These are phyloP conservation scores for Meloe dianella DNA, from an alignment of 2,888 invertebrate species.

Conservation along the genomic window DNA sequence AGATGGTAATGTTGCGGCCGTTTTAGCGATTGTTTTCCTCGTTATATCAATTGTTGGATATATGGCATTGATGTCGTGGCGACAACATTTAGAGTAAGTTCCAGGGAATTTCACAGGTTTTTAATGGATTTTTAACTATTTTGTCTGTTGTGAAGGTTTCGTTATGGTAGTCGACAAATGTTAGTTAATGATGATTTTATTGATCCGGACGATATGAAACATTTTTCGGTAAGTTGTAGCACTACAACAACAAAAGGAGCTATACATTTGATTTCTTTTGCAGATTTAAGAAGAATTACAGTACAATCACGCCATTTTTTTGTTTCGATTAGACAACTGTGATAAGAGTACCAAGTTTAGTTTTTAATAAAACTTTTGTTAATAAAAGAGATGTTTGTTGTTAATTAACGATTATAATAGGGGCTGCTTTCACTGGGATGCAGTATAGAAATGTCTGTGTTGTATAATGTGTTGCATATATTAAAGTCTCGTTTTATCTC, in stretches of 20 bases:
- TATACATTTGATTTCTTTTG: too few species aligned
- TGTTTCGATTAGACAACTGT: neutral
- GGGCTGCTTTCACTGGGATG: too few species aligned
- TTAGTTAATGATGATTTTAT: conserved; percentile 60
- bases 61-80: conserved; percentile 56
- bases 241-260: too few species aligned
- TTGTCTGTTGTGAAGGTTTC: conserved; percentile 51
- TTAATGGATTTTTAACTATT: conserved; percentile 7
- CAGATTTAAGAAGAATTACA: neutral
- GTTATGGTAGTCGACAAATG: conserved; percentile 59
- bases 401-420: too few species aligned
- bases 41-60: conserved; percentile 55
- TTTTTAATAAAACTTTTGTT: neutral
- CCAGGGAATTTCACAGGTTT: conserved; percentile 19
- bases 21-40: conserved; percentile 50
- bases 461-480: too few species aligned
- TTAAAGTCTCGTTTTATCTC: too few species aligned
- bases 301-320: neutral
- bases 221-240: conserved; percentile 61
- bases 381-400: too few species aligned
- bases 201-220: conserved; percentile 54
- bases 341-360: conserved; percentile 7
- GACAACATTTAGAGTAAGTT: conserved; percentile 60
- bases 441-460: too few species aligned
- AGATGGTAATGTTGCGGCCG: conserved; percentile 43